These are phyloP conservation scores for Zaprionus lachaisei DNA, from an alignment of 1,140 invertebrate genomes.

Conservation along the genomic window DNA sequence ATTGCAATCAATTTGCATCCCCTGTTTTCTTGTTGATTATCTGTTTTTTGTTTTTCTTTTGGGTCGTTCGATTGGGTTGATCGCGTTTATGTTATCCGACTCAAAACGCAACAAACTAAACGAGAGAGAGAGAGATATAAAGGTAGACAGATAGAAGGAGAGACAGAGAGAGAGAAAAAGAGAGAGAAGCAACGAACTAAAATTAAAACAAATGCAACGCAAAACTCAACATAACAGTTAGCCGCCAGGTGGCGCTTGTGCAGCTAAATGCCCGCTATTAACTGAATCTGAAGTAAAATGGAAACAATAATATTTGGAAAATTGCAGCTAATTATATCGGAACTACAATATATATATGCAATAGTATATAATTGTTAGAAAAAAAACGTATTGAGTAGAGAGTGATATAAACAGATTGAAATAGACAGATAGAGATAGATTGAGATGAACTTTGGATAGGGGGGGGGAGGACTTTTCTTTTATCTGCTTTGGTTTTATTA, in stretches of 20 bases:
- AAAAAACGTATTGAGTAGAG: slow-evolving; percentile 43
- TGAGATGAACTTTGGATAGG: slow-evolving; percentile 41
- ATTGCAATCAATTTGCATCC: slow-evolving; percentile 69
- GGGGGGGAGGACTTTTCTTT: slow-evolving; percentile 24
- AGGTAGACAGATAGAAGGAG: slow-evolving; percentile 9
- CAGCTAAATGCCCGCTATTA: slow-evolving; percentile 31
- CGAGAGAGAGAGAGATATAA: slow-evolving; percentile 19
- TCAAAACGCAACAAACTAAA: slow-evolving; percentile 45
- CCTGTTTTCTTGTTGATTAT: slow-evolving; percentile 51
- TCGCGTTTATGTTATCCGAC: slow-evolving; percentile 46
- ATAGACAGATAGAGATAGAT: slow-evolving; percentile 35
- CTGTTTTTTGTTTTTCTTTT: slow-evolving; percentile 26
- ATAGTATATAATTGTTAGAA: slow-evolving; percentile 36
- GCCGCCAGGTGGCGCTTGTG: slow-evolving; percentile 33
- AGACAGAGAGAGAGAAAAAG: slow-evolving; percentile 27
- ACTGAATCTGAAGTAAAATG: slow-evolving; percentile 9
- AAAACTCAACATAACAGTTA: slow-evolving; percentile 27
- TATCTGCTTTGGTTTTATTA: slow-evolving; percentile 18
- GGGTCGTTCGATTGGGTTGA: slow-evolving; percentile 17
- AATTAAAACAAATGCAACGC: slow-evolving; percentile 25
- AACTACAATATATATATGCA: slow-evolving; percentile 51
- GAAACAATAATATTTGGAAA: slow-evolving; percentile 35
- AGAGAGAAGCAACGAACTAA: slow-evolving; percentile 45
- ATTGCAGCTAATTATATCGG: slow-evolving; percentile 46
- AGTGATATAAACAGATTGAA: slow-evolving; percentile 33